These are phyloP conservation scores for Ochotona princeps DNA, from an alignment of 2,113 vertebrate species.

Conservation along the genomic window DNA sequence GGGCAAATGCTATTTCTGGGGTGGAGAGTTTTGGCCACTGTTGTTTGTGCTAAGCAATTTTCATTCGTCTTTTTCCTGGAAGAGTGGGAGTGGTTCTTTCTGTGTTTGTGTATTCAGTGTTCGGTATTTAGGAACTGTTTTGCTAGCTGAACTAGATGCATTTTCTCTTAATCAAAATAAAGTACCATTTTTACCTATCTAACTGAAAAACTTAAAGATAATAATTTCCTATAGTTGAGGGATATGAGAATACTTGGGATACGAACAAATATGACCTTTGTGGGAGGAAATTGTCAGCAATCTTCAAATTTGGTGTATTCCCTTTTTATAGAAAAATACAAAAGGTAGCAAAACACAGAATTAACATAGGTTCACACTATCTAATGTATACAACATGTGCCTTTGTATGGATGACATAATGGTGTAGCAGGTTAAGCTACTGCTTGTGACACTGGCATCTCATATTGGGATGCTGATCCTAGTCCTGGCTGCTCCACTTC, in stretches of 20 bases:
- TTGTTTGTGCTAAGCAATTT: neutral
- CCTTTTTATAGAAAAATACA: conserved; percentile 9
- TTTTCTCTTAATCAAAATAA: conserved; percentile 21
- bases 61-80: conserved; percentile 20
- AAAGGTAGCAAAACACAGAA: neutral
- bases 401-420: no score
- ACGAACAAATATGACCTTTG: neutral
- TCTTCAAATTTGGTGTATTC: neutral
- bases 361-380: neutral
- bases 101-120: neutral
- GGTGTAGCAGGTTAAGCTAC: no score
- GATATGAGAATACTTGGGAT: neutral
- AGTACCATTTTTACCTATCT: neutral
- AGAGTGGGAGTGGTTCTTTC: neutral
- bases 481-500: no score
- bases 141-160: neutral
- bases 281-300: neutral
- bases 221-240: neutral
- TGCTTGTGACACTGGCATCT: no score
- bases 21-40: neutral
- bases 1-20: neutral
- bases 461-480: no score
- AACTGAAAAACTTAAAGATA: neutral
- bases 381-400: neutral
- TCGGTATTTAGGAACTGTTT: conserved; percentile 12